Evolutionary conservation across 2,113 vertebrate species (phyloP).

Genomic region (Oryzias celebensis): DNA sequence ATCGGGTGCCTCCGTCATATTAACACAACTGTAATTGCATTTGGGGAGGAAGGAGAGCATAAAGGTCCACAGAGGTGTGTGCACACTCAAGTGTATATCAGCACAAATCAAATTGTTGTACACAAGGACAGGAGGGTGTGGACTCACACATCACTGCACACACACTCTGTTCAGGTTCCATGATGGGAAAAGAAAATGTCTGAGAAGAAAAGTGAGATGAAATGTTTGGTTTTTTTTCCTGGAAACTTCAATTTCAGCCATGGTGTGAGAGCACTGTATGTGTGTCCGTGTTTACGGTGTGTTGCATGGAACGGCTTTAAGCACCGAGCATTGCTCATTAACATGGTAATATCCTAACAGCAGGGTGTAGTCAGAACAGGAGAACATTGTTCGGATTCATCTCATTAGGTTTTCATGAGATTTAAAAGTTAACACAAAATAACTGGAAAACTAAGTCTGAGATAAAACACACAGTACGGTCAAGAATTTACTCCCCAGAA

Average conservation of each 20-base stretch:
- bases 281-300: conserved; percentile 59
- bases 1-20: conserved; percentile 70
- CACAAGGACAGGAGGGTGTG: conserved; percentile 14
- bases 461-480: conserved; percentile 53
- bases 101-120: conserved; percentile 53
- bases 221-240: conserved; percentile 20
- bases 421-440: conserved; percentile 76
- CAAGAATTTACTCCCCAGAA: conserved; percentile 41
- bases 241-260: conserved; percentile 49
- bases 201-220: conserved; percentile 30
- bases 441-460: conserved; percentile 59
- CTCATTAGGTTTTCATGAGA: conserved; percentile 84
- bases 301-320: conserved; percentile 66
- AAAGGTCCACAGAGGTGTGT: conserved; percentile 47
- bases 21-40: conserved; percentile 77
- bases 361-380: conserved; percentile 71
- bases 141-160: conserved; percentile 5
- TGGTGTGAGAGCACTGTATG: conserved; percentile 33
- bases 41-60: conserved; percentile 59
- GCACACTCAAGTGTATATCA: conserved; percentile 41
- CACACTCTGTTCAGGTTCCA: conserved; percentile 4
- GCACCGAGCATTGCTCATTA: conserved; percentile 74
- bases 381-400: conserved; percentile 75
- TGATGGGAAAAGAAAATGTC: conserved; percentile 21
- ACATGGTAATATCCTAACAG: conserved; percentile 81